phyloP scores from a whole-genome alignment of 2,797 vertebrate species.

The Poecilia velifera region DNA sequence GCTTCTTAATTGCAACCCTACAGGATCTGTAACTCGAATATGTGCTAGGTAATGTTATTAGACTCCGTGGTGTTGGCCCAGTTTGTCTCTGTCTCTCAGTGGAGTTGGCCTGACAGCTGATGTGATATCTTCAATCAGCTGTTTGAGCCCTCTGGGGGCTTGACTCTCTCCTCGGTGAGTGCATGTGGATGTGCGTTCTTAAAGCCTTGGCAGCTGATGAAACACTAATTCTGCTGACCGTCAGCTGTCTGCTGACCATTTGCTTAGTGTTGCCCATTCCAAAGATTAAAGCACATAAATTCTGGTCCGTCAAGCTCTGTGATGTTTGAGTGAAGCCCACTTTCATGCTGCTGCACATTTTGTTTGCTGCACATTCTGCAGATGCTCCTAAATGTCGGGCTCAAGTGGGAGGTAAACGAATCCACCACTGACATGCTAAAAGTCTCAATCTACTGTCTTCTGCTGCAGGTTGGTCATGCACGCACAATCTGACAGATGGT shows the following conservation, averaged over 20 bases:
- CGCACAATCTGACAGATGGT: slow-evolving; percentile 57
- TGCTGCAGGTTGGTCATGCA: slow-evolving; percentile 46
- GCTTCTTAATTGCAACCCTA: background rate
- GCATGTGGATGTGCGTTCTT: slow-evolving; percentile 27
- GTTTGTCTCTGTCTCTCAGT: slow-evolving; percentile 37
- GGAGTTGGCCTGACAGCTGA: slow-evolving; percentile 66
- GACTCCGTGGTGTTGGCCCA: slow-evolving; percentile 6
- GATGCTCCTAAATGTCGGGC: background rate
- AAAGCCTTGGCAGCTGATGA: slow-evolving; percentile 72
- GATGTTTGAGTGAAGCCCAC: slow-evolving; percentile 7
- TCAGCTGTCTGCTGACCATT: slow-evolving; percentile 62
- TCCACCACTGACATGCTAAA: background rate
- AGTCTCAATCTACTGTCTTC: background rate
- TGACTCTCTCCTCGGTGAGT: slow-evolving; percentile 39
- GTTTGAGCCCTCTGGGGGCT: slow-evolving; percentile 54
- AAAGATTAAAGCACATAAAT: slow-evolving; percentile 19
- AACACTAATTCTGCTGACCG: slow-evolving; percentile 67
- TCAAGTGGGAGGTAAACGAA: background rate
- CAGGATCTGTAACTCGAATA: slow-evolving; percentile 6
- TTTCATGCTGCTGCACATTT: slow-evolving; percentile 1
- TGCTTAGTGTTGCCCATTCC: slow-evolving; percentile 37
- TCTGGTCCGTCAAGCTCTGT: slow-evolving; percentile 15
- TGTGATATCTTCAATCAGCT: slow-evolving; percentile 68
- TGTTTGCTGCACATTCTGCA: background rate
- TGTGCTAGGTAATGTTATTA: slow-evolving; percentile 5